phyloP scores from a whole-genome alignment of 2,113 vertebrate species.

The Hydrolagus affinis region DNA sequence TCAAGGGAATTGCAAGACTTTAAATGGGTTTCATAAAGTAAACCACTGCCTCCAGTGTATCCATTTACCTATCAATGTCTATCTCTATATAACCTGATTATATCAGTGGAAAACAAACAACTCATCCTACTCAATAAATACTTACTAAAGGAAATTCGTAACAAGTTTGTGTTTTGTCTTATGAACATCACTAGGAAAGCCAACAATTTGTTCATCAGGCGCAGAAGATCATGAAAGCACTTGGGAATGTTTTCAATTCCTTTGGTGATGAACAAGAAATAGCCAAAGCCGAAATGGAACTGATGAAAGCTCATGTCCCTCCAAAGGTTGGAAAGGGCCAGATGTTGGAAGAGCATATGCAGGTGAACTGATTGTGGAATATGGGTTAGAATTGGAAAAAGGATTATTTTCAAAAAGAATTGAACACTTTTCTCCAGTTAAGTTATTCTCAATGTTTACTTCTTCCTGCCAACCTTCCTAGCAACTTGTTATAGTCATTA shows the following conservation, averaged over 20 bases:
- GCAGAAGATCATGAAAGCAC: constrained; percentile 56
- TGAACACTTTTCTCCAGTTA: not conserved
- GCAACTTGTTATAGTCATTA: too few relatives aligned
- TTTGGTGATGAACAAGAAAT: constrained; percentile 56
- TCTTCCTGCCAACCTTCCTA: not conserved
- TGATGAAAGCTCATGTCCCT: constrained; percentile 56
- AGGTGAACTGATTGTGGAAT: constrained; percentile 39
- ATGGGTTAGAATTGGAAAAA: not conserved
- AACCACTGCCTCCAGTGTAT: too few relatives aligned
- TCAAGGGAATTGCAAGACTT: too few relatives aligned
- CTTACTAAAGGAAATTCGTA: too few relatives aligned
- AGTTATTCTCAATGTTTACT: not conserved
- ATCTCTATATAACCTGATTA: too few relatives aligned
- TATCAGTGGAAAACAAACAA: too few relatives aligned
- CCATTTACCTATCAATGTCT: too few relatives aligned
- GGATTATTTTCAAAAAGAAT: not conserved
- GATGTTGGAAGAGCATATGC: constrained; percentile 41
- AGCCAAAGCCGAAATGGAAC: constrained; percentile 46
- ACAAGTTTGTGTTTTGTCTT: not conserved
- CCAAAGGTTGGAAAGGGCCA: constrained; percentile 40
- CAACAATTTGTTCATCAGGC: constrained; percentile 64
- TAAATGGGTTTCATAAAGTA: too few relatives aligned
- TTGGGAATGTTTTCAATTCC: constrained; percentile 62
- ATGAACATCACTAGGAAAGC: constrained; percentile 65
- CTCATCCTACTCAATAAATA: too few relatives aligned